A percentile compares a stretch with the other conserved stretches of the same genome.
These are phyloP conservation scores for Heliconius nattereri DNA, from an alignment of 1,140 invertebrate genomes.

Conservation along the genomic window DNA sequence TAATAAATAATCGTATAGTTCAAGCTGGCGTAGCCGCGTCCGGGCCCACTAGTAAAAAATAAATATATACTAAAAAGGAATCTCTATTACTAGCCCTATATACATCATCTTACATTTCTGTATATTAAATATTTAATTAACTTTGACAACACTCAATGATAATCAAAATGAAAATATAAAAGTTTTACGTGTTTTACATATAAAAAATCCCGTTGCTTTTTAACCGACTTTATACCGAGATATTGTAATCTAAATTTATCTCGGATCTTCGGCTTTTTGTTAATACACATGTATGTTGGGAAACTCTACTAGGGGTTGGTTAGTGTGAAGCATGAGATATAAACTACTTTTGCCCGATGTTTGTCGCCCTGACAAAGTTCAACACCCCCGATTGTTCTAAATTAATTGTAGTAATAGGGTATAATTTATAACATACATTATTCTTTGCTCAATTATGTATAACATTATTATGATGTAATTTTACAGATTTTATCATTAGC, in stretches of 20 bases:
- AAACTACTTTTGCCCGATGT: slow-evolving; percentile 33
- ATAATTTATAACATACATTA: not conserved
- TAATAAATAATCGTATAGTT: too few relatives aligned
- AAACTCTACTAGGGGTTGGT: slow-evolving; percentile 28
- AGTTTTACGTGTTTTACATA: not conserved
- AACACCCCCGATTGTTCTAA: slow-evolving; percentile 28
- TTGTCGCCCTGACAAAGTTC: slow-evolving; percentile 36
- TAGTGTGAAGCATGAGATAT: slow-evolving; percentile 32
- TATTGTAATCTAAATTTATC: slow-evolving; percentile 1
- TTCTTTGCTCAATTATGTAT: not conserved
- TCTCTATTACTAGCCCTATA: too few relatives aligned
- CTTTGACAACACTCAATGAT: not conserved
- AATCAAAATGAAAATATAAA: not conserved
- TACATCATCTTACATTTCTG: too few relatives aligned
- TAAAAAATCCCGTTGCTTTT: not conserved
- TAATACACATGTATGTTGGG: slow-evolving; percentile 17
- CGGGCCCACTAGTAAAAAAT: too few relatives aligned
- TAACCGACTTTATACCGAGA: too few relatives aligned
- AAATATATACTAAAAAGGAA: too few relatives aligned
- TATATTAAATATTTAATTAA: not conserved
- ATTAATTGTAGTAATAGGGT: slow-evolving; percentile 1
- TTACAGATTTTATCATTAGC: too few relatives aligned
- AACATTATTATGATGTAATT: too few relatives aligned
- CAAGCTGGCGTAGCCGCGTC: too few relatives aligned
- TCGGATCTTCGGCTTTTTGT: slow-evolving; percentile 24